These are phyloP conservation scores for Sarcophaga bullata DNA, from an alignment of 1,140 invertebrate species.

Conservation along the genomic window DNA sequence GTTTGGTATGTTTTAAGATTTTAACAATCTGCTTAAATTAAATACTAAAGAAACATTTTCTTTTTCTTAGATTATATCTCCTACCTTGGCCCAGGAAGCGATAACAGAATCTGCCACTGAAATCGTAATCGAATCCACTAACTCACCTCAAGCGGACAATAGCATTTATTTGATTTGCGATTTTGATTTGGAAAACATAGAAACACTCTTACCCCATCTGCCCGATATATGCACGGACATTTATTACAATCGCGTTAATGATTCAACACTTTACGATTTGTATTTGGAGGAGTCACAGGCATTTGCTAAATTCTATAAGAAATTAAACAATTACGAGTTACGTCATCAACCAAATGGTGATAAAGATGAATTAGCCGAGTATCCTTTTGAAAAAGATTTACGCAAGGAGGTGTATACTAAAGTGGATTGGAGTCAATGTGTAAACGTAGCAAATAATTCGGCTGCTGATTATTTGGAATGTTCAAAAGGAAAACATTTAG, in stretches of 20 bases:
- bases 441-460: background rate
- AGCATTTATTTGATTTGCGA: constrained; percentile 19
- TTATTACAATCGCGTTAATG: background rate
- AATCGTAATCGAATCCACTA: background rate
- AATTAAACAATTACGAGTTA: constrained; percentile 35
- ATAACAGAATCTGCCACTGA: background rate
- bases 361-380: background rate
- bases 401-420: background rate
- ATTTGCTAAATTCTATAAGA: constrained; percentile 28
- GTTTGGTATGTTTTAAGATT: background rate
- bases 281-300: constrained; percentile 31
- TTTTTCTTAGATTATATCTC: background rate
- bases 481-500: constrained; percentile 7
- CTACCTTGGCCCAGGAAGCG: background rate
- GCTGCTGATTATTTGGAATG: constrained; percentile 25
- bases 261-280: background rate
- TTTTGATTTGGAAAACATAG: constrained; percentile 32
- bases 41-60: background rate
- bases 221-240: constrained; percentile 26
- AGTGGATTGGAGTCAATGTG: background rate
- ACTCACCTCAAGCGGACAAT: background rate
- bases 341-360: background rate
- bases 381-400: constrained; percentile 34
- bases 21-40: background rate
- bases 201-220: background rate